Percentiles rank a stretch among this genome's conserved stretches.
These are phyloP conservation scores for Seriola quinqueradiata DNA, from an alignment of 2,113 vertebrate genomes.

Conservation along the genomic window DNA sequence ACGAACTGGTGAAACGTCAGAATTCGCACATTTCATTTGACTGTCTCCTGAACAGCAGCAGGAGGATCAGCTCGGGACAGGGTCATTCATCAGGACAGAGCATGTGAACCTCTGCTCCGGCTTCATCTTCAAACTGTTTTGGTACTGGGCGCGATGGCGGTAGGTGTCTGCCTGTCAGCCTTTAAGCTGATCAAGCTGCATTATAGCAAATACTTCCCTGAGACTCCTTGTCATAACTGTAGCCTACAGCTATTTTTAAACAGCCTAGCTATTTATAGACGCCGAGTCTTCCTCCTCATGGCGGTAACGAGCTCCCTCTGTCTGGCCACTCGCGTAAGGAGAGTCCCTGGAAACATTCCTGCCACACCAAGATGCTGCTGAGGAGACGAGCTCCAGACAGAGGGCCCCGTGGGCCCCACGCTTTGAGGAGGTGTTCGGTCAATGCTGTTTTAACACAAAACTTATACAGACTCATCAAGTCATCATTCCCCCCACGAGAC, in stretches of 20 bases:
- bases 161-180: conserved; percentile 49
- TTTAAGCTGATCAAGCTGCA: conserved; percentile 75
- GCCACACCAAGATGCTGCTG: not conserved
- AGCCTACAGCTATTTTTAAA: conserved; percentile 70
- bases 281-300: conserved; percentile 39
- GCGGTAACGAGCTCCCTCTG: conserved; percentile 24
- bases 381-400: not conserved
- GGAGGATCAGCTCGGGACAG: not conserved
- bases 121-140: not conserved
- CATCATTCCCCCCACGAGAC: not conserved
- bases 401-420: not conserved
- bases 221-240: conserved; percentile 59
- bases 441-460: not conserved
- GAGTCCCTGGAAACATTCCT: not conserved
- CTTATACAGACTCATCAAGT: too few species aligned
- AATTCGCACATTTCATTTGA: not conserved
- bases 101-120: not conserved
- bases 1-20: not conserved
- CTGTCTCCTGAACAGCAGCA: not conserved
- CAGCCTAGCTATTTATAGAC: conserved; percentile 62
- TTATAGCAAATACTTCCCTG: conserved; percentile 50
- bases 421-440: not conserved
- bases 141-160: not conserved
- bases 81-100: not conserved
- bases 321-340: conserved; percentile 6